phyloP scores from a whole-genome alignment of 2,113 vertebrate genomes.

The Saccopteryx leptura region DNA sequence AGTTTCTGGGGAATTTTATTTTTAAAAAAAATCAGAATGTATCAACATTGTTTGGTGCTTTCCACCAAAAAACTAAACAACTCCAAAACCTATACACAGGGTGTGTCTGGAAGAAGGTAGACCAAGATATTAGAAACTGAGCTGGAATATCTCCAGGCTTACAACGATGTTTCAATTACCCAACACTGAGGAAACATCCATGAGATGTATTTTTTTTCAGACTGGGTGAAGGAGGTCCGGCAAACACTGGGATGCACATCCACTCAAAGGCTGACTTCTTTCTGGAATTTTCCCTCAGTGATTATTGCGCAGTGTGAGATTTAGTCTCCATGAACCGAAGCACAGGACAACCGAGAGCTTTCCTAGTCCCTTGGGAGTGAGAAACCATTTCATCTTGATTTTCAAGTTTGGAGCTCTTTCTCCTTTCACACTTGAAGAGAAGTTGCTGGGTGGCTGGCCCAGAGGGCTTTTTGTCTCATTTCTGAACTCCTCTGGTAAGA shows the following conservation, averaged over 20 bases:
- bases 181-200: not conserved
- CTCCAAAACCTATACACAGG: not conserved
- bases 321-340: not conserved
- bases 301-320: not conserved
- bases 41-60: not conserved
- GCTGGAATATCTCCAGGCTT: not conserved
- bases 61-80: not conserved
- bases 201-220: not conserved
- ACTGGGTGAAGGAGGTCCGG: not conserved
- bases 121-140: not conserved
- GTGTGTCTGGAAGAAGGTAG: not conserved
- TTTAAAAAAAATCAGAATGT: not conserved
- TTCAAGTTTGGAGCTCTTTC: not conserved
- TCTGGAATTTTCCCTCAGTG: not conserved
- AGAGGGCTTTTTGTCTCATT: not conserved
- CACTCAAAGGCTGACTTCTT: not conserved
- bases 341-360: not conserved
- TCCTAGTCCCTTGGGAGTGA: not conserved
- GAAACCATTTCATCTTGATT: constrained; percentile 11
- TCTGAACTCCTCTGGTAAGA: not conserved
- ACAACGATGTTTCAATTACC: not conserved
- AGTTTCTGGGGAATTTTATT: not conserved
- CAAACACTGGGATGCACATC: not conserved
- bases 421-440: not conserved
- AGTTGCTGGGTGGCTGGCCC: not conserved